These are phyloP conservation scores for Polypterus senegalus DNA, from an alignment of 2,113 vertebrate genomes.

Conservation along the genomic window DNA sequence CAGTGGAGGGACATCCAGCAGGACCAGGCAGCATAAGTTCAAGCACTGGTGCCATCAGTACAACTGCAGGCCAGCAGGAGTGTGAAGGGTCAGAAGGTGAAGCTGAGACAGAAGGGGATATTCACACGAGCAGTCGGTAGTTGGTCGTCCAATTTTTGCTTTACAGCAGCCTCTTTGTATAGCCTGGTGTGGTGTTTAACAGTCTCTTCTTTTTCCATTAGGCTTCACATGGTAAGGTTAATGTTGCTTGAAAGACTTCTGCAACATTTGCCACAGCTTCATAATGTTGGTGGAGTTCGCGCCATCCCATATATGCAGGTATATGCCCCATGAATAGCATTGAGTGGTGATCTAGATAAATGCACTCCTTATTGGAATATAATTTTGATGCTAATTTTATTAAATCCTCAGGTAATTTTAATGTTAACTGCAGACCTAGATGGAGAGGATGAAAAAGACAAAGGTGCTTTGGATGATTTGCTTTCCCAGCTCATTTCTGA, in stretches of 20 bases:
- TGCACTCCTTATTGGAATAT: no score
- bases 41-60: slow-evolving; percentile 93
- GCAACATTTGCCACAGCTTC: slow-evolving; percentile 80
- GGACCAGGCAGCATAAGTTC: slow-evolving; percentile 94
- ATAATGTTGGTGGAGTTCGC: slow-evolving; percentile 84
- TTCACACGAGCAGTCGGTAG: slow-evolving; percentile 89
- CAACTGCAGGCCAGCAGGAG: slow-evolving; percentile 87
- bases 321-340: not conserved
- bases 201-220: slow-evolving; percentile 26
- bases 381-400: no score
- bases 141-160: not conserved
- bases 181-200: not conserved
- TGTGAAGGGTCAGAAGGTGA: slow-evolving; percentile 89
- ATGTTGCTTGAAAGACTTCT: slow-evolving; percentile 91
- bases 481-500: slow-evolving; percentile 87
- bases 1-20: slow-evolving; percentile 77
- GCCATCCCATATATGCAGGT: slow-evolving; percentile 97
- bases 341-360: no score
- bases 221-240: slow-evolving; percentile 90
- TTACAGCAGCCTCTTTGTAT: not conserved
- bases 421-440: slow-evolving; percentile 96
- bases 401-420: slow-evolving; percentile 63
- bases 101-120: slow-evolving; percentile 79
- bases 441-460: slow-evolving; percentile 96
- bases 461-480: slow-evolving; percentile 88